These are phyloP conservation scores for Stenichneumon culpator DNA, from an alignment of 2,888 invertebrate species.

Conservation along the genomic window DNA sequence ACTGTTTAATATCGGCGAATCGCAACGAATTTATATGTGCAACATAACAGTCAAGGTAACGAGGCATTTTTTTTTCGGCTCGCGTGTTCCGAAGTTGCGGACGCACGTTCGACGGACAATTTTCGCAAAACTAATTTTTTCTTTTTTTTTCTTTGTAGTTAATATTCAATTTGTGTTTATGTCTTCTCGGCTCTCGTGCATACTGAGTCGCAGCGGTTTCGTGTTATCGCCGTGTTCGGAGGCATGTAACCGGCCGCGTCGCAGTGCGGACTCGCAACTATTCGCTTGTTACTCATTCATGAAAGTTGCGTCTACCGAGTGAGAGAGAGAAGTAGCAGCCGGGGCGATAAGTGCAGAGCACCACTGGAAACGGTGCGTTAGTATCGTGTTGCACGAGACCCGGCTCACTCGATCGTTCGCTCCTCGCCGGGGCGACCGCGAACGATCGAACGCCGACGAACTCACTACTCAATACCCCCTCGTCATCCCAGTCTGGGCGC, in stretches of 20 bases:
- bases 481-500: conserved; percentile 1
- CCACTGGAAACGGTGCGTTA: conserved; percentile 21
- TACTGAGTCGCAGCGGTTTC: not conserved
- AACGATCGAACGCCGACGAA: conserved; percentile 47
- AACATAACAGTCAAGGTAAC: conserved; percentile 15
- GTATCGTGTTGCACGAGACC: conserved; percentile 51
- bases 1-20: conserved; percentile 9
- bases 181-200: not conserved
- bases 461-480: not conserved
- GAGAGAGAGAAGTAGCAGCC: conserved; percentile 13
- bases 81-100: conserved; percentile 4
- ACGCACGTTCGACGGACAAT: conserved; percentile 9
- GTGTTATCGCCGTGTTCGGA: conserved; percentile 3
- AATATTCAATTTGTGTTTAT: conserved; percentile 46
- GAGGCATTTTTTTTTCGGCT: conserved; percentile 1
- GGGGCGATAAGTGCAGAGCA: conserved; percentile 33
- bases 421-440: conserved; percentile 14
- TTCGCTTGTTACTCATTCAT: conserved; percentile 60
- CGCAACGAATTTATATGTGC: conserved; percentile 2
- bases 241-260: not conserved
- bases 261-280: conserved; percentile 22
- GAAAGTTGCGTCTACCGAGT: conserved; percentile 63
- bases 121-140: conserved; percentile 2
- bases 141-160: conserved; percentile 25
- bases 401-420: not conserved